Evolutionary conservation across 2,113 vertebrate species (phyloP), one percentile per base, ranked within the genome.

Genomic region (Lagopus muta): DNA sequence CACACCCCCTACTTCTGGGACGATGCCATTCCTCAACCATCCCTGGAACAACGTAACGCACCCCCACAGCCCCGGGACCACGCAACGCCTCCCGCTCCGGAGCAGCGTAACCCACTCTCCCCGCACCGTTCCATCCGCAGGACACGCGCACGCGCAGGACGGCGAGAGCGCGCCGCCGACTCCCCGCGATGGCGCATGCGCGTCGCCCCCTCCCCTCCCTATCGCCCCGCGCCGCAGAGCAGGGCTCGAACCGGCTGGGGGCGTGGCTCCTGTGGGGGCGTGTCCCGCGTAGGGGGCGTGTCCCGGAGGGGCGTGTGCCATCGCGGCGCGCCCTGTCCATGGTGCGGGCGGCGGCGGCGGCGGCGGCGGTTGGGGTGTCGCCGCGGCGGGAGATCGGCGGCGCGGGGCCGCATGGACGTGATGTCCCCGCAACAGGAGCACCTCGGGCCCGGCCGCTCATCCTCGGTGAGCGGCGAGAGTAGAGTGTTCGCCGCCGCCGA

Each of bases 361-460:
- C 47, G 36, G 81, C 57, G 19, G 75, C 45, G 17, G 83, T 27
- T 54, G 50, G 13, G 8, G 50, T 54, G 8, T 28, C 50, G 50
- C 25, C 50, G 25, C 25, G 50, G 25, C 25, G 50, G 50, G 50
- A 54, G 50, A 54, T 28, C 38, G 70, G 82, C 14, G 90, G 52
- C 28, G 28, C 38, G 66, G 45, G 85, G 67, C 95, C 96, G 93
- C 73, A 97, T 97, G 97, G 96, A 95, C 94, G 97, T 96, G 57
- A 97, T 97, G 97, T 97, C 97, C 84, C 97, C 98, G 55, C 97
- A 98, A 94, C 97, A 98, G 93, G 97, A 98, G 89, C 97, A 97
- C 92, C 93, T 98, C 55, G 97, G 96, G 66, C 97, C 97, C 81
- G 83, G 92, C 55, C 97, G 98, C 90, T 97, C 98, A 62, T 97